phyloP scores from a whole-genome alignment of 2,888 invertebrate genomes.

The Morpho deidamia region DNA sequence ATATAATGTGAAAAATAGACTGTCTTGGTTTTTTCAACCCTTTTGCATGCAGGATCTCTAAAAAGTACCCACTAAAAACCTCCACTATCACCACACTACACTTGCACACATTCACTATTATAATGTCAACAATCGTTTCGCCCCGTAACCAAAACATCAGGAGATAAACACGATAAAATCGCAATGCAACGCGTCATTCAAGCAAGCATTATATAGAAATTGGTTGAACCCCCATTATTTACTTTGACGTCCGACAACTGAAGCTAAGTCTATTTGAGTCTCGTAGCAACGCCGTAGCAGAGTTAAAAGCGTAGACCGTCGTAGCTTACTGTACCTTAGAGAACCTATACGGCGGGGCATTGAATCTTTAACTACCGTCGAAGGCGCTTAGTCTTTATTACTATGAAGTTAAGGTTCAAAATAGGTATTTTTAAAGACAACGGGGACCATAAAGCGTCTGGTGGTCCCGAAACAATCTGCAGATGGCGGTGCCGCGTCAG shows the following conservation, averaged over 20 bases:
- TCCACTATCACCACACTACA: too few species aligned
- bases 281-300: constrained; percentile 13
- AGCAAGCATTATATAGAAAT: too few species aligned
- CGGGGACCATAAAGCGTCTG: constrained; percentile 23
- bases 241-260: not conserved
- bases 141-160: too few species aligned
- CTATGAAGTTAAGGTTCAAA: constrained; percentile 15
- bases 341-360: constrained; percentile 12
- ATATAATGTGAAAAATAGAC: too few species aligned
- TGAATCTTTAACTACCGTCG: constrained; percentile 24
- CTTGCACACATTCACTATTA: too few species aligned
- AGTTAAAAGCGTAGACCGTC: constrained; percentile 12
- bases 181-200: not conserved
- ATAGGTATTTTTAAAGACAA: constrained; percentile 5
- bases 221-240: not conserved
- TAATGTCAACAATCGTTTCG: too few species aligned
- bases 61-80: too few species aligned
- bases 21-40: too few species aligned
- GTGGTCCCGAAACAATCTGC: constrained; percentile 25
- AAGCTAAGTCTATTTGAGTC: constrained; percentile 1
- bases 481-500: constrained; percentile 20
- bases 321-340: constrained; percentile 10
- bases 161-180: too few species aligned
- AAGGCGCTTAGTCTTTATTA: constrained; percentile 13
- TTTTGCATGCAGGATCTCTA: too few species aligned